phyloP scores from a whole-genome alignment of 2,113 vertebrate genomes.

The Sapajus apella region DNA sequence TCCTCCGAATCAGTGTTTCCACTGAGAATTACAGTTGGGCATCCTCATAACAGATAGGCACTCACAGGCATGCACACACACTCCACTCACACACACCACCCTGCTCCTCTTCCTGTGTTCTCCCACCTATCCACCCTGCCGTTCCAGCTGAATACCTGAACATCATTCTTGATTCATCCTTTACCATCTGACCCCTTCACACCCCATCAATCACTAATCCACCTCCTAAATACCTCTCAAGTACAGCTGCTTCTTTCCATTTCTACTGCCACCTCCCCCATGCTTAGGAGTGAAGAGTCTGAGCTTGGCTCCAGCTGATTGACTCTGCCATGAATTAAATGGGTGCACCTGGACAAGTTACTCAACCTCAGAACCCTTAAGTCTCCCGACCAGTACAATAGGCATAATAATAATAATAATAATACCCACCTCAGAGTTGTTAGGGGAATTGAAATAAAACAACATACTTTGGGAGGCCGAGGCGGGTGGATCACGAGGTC shows the following conservation, averaged over 20 bases:
- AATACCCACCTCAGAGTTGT: background rate
- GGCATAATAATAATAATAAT: background rate
- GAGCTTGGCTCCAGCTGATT: background rate
- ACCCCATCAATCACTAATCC: no score
- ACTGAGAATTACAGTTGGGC: background rate
- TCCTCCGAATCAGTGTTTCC: background rate
- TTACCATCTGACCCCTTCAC: background rate
- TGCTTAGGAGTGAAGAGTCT: background rate
- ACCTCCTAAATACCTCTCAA: background rate
- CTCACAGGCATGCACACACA: background rate
- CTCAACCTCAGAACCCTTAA: background rate
- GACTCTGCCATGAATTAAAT: background rate
- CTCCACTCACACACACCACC: background rate
- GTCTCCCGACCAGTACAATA: background rate
- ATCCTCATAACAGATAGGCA: accelerated
- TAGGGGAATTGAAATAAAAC: background rate
- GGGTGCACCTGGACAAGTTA: background rate
- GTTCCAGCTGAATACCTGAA: background rate
- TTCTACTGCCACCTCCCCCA: background rate
- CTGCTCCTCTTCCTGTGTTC: background rate
- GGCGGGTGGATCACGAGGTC: no score
- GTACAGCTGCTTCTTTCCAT: background rate
- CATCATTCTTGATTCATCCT: background rate
- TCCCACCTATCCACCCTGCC: background rate
- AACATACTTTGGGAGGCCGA: no score